Evolutionary conservation across 2,113 vertebrate species (phyloP).

Genomic region (Seriola aureovittata): DNA sequence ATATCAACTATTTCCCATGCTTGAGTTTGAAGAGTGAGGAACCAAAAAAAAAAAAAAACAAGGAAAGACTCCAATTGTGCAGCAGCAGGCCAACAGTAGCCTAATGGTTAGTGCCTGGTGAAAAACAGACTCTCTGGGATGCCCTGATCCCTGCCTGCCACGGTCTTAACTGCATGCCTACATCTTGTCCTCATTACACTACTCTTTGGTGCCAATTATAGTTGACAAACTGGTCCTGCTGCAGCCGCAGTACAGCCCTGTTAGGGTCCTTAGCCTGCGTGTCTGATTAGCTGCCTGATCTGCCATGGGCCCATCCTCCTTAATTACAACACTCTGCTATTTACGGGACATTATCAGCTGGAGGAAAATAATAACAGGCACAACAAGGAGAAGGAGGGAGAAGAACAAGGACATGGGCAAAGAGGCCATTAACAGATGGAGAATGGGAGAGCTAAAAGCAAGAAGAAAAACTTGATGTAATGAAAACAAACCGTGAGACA

Average conservation of each 20-base stretch:
- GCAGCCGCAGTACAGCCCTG: constrained; percentile 25
- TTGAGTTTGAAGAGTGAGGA: constrained; percentile 1
- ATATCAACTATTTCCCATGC: constrained; percentile 15
- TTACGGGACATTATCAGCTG: constrained; percentile 64
- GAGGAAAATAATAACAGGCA: constrained; percentile 46
- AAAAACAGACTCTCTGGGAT: constrained; percentile 40
- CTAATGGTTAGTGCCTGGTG: constrained; percentile 43
- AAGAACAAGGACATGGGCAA: constrained; percentile 11
- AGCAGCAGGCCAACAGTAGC: constrained; percentile 63
- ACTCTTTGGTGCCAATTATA: constrained; percentile 69
- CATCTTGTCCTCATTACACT: constrained; percentile 78
- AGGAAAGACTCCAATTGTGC: constrained; percentile 6
- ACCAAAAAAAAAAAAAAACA: constrained; percentile 27
- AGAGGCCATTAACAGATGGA: neutral
- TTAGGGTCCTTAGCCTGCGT: constrained; percentile 44
- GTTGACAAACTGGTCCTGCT: constrained; percentile 69
- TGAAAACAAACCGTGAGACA: neutral
- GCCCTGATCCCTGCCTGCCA: constrained; percentile 50
- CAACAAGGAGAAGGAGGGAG: neutral
- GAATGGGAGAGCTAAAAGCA: neutral
- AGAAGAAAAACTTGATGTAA: neutral
- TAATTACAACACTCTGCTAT: constrained; percentile 65
- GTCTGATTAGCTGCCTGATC: constrained; percentile 73
- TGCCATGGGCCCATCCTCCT: constrained; percentile 66
- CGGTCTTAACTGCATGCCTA: constrained; percentile 52